Evolutionary conservation across 2,888 invertebrate genomes (phyloP).

Genomic region (Stictocephala bisonia): DNA sequence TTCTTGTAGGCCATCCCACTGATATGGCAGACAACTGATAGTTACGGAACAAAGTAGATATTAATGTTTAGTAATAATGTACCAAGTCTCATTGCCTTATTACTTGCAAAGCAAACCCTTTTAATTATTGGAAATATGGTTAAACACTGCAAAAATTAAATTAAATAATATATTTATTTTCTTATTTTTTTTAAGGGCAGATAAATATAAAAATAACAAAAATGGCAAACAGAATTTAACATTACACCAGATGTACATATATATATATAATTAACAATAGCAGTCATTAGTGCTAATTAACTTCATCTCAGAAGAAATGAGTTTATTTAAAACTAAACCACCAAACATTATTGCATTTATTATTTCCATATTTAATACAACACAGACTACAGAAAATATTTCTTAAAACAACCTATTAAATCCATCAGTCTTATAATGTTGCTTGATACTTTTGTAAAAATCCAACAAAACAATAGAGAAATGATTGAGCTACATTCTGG

Average conservation of each 20-base stretch:
- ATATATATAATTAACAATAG: constrained; percentile 20
- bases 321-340: constrained; percentile 31
- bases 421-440: constrained; percentile 49
- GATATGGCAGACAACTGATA: too few relatives aligned
- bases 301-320: constrained; percentile 25
- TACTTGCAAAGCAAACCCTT: too few relatives aligned
- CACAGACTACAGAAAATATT: constrained; percentile 46
- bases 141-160: too few relatives aligned
- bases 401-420: constrained; percentile 47
- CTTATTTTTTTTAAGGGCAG: constrained; percentile 38
- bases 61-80: too few relatives aligned
- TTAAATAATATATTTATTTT: constrained; percentile 36
- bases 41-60: too few relatives aligned
- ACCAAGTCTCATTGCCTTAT: too few relatives aligned
- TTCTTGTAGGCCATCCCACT: too few relatives aligned
- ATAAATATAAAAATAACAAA: constrained; percentile 47
- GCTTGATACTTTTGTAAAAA: constrained; percentile 30
- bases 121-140: too few relatives aligned
- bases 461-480: constrained; percentile 24
- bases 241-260: constrained; percentile 37
- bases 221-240: constrained; percentile 44
- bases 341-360: constrained; percentile 48
- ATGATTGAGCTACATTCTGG: constrained; percentile 34
- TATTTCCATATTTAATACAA: constrained; percentile 39
- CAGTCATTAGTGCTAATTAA: constrained; percentile 19